Conservation (phyloP, 2,888 invertebrate species). For the Adela reaumurella region DNA sequence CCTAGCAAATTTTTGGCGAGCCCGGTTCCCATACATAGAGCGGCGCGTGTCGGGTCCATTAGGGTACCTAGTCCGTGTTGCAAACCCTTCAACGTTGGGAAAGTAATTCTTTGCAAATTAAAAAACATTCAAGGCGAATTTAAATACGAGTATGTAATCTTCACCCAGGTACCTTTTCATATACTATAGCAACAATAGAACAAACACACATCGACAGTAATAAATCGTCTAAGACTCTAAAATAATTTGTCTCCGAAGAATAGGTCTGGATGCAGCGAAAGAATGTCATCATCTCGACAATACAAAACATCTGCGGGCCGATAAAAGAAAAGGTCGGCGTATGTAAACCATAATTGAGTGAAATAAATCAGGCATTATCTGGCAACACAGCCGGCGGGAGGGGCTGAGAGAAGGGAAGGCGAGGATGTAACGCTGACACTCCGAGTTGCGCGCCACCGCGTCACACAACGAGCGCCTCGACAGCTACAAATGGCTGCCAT, state of each 20-base stretch:
- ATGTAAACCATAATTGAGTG: background rate
- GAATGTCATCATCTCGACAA: background rate
- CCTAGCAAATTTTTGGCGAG: too few species aligned
- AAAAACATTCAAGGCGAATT: too few species aligned
- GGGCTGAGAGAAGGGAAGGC: background rate
- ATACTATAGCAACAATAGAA: too few species aligned
- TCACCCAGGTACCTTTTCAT: too few species aligned
- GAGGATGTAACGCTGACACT: background rate
- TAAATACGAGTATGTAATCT: too few species aligned
- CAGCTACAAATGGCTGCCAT: slow-evolving; percentile 52
- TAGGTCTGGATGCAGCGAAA: background rate
- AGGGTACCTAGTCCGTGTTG: too few species aligned
- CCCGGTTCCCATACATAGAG: too few species aligned
- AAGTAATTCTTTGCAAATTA: too few species aligned
- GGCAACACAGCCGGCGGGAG: background rate
- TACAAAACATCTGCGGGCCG: background rate
- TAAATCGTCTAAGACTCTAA: background rate
- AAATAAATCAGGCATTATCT: slow-evolving; percentile 5
- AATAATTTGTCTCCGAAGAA: background rate
- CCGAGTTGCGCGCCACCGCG: background rate
- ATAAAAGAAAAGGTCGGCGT: background rate
- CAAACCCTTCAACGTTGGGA: too few species aligned
- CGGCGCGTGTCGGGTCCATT: too few species aligned
- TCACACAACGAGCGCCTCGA: slow-evolving; percentile 17
- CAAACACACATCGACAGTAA: too few species aligned